Evolutionary conservation across 2,888 invertebrate genomes (phyloP).

Genomic region (Lobophora halterata): DNA sequence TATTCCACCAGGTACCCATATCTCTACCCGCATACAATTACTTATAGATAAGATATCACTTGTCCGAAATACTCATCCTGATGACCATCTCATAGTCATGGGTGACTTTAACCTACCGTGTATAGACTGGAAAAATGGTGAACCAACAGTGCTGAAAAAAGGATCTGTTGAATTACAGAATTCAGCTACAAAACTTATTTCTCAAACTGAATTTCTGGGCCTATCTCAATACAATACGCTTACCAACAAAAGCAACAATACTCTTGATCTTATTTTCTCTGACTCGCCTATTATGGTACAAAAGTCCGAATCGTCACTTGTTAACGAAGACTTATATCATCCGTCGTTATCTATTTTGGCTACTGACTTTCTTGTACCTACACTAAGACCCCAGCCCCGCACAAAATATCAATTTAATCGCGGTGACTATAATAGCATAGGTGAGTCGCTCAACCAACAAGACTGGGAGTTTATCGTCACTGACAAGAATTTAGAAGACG

Average conservation of each 20-base stretch:
- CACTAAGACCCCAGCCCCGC: background rate
- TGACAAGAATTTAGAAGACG: background rate
- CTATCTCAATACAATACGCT: background rate
- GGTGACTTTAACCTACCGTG: too few relatives aligned
- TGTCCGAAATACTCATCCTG: background rate
- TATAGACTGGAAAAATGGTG: too few relatives aligned
- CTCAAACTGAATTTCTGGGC: background rate
- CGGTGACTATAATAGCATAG: background rate
- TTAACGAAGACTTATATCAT: background rate
- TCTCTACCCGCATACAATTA: background rate
- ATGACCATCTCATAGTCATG: conserved; percentile 13
- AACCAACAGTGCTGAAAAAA: too few relatives aligned
- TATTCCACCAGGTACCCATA: background rate
- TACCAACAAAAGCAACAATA: background rate
- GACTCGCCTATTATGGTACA: background rate
- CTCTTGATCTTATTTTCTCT: background rate
- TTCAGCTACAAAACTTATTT: background rate
- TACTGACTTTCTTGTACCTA: background rate
- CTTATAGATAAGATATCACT: background rate
- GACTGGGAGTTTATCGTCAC: conserved; percentile 1
- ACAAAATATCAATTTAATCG: conserved; percentile 2
- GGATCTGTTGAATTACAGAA: too few relatives aligned
- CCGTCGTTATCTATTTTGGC: background rate
- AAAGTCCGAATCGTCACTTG: background rate
- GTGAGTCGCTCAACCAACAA: background rate